These are phyloP conservation scores for Dendrolimus kikuchii DNA, from an alignment of 1,140 invertebrate species.

Conservation along the genomic window DNA sequence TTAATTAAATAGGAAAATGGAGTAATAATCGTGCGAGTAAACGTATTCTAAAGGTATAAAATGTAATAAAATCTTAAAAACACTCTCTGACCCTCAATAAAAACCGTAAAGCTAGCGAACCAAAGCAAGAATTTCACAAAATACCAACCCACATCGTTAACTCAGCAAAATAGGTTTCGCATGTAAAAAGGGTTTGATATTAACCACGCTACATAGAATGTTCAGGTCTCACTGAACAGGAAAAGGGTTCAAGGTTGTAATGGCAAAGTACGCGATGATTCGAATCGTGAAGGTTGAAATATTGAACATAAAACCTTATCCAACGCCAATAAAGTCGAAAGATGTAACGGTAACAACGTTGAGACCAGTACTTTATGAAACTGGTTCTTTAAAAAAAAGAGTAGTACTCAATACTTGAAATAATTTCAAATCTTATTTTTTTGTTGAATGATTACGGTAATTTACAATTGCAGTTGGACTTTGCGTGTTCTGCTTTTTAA, in stretches of 20 bases:
- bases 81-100: too few relatives aligned
- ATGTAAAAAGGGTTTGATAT: conserved; percentile 5
- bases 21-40: too few relatives aligned
- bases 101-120: conserved; percentile 6
- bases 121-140: conserved; percentile 8
- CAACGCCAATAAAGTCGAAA: neutral
- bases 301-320: conserved; percentile 1
- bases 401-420: too few relatives aligned
- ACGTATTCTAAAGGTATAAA: too few relatives aligned
- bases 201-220: conserved; percentile 12
- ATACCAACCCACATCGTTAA: too few relatives aligned
- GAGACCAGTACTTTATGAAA: neutral
- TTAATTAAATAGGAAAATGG: too few relatives aligned
- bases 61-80: too few relatives aligned
- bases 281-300: conserved; percentile 3
- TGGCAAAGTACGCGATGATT: neutral
- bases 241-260: conserved; percentile 15
- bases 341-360: too few relatives aligned
- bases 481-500: too few relatives aligned
- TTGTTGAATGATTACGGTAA: too few relatives aligned
- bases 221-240: conserved; percentile 11
- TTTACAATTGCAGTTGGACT: too few relatives aligned
- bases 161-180: neutral
- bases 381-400: neutral
- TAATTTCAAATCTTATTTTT: too few relatives aligned